These are phyloP conservation scores for Zeuzera pyrina DNA, from an alignment of 2,888 invertebrate species.

Conservation along the genomic window DNA sequence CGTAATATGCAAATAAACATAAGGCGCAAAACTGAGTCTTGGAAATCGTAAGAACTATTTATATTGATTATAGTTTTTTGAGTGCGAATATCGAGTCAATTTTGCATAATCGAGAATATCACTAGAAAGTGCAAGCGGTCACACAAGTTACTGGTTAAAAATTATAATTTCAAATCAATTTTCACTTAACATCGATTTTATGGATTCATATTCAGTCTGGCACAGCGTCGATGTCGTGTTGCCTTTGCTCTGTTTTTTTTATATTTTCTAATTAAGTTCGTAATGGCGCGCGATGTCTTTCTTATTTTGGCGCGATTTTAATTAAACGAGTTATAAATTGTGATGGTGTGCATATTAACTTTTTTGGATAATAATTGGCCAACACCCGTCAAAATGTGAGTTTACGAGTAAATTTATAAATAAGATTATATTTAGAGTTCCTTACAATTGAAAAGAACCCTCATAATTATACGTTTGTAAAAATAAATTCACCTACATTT, in stretches of 20 bases:
- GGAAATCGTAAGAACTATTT: too few relatives aligned
- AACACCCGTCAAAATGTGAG: background rate
- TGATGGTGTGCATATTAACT: conserved; percentile 1
- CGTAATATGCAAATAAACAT: too few relatives aligned
- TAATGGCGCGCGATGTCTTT: background rate
- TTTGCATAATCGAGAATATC: too few relatives aligned
- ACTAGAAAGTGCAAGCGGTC: conserved; percentile 1
- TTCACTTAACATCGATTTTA: conserved; percentile 6
- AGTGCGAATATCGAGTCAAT: too few relatives aligned
- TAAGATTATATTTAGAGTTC: too few relatives aligned
- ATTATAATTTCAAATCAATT: conserved; percentile 10
- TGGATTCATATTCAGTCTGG: too few relatives aligned
- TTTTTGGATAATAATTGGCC: conserved; percentile 3
- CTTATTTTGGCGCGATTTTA: background rate
- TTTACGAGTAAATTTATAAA: background rate
- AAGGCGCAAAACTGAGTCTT: too few relatives aligned
- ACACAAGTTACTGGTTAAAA: conserved; percentile 2
- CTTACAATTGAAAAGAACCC: too few relatives aligned
- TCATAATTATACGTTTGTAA: too few relatives aligned
- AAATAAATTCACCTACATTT: too few relatives aligned
- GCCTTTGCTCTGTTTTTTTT: background rate
- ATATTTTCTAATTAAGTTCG: too few relatives aligned
- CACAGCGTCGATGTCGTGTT: background rate
- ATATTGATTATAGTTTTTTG: too few relatives aligned
- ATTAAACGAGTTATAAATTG: background rate